These are phyloP conservation scores for Coendou prehensilis DNA, from an alignment of 2,797 vertebrate species.

Conservation along the genomic window DNA sequence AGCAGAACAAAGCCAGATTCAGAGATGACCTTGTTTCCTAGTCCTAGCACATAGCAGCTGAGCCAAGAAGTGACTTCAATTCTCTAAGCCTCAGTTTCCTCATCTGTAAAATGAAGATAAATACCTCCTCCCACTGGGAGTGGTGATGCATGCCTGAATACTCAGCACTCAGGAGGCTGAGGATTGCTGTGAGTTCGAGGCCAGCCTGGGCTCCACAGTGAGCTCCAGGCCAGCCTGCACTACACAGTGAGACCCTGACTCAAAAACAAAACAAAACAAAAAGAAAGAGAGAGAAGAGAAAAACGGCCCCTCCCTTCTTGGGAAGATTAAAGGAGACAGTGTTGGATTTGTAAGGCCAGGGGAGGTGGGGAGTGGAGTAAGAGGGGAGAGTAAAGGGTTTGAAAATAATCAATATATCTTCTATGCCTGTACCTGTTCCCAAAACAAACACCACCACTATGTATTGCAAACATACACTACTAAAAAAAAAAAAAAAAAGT, in stretches of 20 bases:
- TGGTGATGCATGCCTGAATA: background rate
- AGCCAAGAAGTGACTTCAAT: background rate
- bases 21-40: background rate
- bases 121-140: background rate
- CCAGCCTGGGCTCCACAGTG: background rate
- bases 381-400: background rate
- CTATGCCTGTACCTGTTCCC: too few relatives aligned
- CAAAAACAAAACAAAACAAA: background rate
- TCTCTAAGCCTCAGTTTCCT: background rate
- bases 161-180: background rate
- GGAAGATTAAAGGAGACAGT: background rate
- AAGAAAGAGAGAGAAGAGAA: background rate
- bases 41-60: background rate
- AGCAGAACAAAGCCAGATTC: background rate
- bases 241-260: background rate
- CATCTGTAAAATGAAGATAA: background rate
- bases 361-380: too few relatives aligned
- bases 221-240: background rate
- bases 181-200: background rate
- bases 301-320: background rate
- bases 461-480: too few relatives aligned
- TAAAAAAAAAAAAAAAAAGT: too few relatives aligned
- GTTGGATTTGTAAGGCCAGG: background rate
- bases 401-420: background rate
- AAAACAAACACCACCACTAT: too few relatives aligned